phyloP scores from a whole-genome alignment of 2,888 invertebrate species.

The Zygogramma bicolorata region DNA sequence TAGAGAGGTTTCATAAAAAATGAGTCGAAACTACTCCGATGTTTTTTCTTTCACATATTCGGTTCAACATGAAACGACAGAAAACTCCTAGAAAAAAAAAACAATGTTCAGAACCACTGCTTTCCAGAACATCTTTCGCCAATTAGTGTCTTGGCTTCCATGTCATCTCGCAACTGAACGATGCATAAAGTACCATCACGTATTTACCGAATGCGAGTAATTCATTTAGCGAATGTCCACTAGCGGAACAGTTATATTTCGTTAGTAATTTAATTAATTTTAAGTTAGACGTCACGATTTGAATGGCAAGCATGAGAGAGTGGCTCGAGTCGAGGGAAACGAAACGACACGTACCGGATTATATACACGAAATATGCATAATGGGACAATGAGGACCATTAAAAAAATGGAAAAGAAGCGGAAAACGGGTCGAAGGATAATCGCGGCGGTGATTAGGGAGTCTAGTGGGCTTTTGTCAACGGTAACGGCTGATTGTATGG shows the following conservation, averaged over 20 bases:
- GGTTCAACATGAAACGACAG: too few relatives aligned
- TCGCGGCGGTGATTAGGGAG: background rate
- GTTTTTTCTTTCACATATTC: too few relatives aligned
- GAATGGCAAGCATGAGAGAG: constrained; percentile 12
- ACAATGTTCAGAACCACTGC: too few relatives aligned
- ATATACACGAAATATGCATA: constrained; percentile 28
- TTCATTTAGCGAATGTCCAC: constrained; percentile 29
- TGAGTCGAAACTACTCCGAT: too few relatives aligned
- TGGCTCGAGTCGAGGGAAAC: background rate
- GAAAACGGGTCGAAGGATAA: background rate
- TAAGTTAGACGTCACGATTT: constrained; percentile 32
- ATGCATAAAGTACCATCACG: constrained; percentile 13
- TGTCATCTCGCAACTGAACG: background rate
- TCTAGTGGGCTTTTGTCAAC: background rate
- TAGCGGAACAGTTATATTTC: constrained; percentile 22
- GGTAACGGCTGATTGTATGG: background rate
- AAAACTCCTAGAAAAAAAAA: too few relatives aligned
- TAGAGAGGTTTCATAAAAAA: too few relatives aligned
- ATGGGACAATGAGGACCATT: constrained; percentile 16
- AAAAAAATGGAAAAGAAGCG: background rate
- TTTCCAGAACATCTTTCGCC: background rate
- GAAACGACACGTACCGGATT: constrained; percentile 23
- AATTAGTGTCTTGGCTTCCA: background rate
- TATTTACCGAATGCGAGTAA: constrained; percentile 6
- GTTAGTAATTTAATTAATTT: constrained; percentile 36